Evolutionary conservation across 2,113 vertebrate genomes (phyloP).

Genomic region (Saiga tatarica): DNA sequence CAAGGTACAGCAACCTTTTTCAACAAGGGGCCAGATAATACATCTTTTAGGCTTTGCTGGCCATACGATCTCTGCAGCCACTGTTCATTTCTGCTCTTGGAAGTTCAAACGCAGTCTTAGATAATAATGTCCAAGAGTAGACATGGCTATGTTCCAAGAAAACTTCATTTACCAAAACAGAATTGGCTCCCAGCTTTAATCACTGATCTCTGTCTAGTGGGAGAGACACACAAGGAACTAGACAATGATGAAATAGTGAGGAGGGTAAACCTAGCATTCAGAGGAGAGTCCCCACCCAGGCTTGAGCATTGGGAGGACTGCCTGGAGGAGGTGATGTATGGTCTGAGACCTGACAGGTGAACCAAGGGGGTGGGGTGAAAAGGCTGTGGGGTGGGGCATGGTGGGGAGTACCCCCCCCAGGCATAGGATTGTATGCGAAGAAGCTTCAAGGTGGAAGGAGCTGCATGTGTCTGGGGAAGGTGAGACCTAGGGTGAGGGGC

Average conservation of each 20-base stretch:
- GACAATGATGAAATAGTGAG: not conserved
- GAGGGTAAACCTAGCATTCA: not conserved
- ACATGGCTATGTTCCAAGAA: not conserved
- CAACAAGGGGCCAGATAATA: not conserved
- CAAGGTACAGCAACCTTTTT: not conserved
- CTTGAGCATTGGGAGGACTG: not conserved
- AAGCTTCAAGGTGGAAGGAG: not conserved
- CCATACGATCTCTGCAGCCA: not conserved
- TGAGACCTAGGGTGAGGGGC: not conserved
- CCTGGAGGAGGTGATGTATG: not conserved
- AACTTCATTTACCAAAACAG: not conserved
- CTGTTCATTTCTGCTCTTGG: not conserved
- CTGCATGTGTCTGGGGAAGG: fast-evolving
- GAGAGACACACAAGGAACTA: not conserved
- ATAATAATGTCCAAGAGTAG: not conserved
- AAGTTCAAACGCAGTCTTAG: not conserved
- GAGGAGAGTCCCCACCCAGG: not conserved
- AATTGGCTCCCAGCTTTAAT: not conserved
- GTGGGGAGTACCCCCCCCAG: not conserved
- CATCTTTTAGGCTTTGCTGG: not conserved
- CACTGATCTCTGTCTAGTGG: not conserved
- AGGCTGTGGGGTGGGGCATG: fast-evolving
- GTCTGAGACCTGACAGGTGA: not conserved
- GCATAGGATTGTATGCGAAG: not conserved
- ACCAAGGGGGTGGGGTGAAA: not conserved